phyloP scores from a whole-genome alignment of 2,888 invertebrate genomes.

The Drosophila atroscutellata region DNA sequence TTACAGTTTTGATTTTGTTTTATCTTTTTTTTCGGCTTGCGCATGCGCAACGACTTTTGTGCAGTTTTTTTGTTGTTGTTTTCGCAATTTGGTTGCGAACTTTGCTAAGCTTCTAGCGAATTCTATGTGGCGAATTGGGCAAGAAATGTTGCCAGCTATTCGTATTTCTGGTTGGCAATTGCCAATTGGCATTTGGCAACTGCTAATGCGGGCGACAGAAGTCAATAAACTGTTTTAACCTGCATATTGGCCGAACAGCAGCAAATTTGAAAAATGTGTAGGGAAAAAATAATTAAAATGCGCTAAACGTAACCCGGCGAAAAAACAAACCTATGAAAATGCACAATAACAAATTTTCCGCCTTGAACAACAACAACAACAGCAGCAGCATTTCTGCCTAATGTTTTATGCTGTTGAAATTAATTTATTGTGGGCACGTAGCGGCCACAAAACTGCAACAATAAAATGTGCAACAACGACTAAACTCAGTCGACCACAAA shows the following conservation, averaged over 20 bases:
- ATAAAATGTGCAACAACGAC: constrained; percentile 34
- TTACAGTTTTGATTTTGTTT: constrained; percentile 15
- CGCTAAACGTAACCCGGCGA: constrained; percentile 46
- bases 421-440: constrained; percentile 73
- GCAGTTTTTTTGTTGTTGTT: constrained; percentile 6
- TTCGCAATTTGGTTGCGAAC: constrained; percentile 58
- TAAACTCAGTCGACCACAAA: constrained; percentile 53
- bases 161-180: constrained; percentile 11
- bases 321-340: constrained; percentile 46
- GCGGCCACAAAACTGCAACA: constrained; percentile 50
- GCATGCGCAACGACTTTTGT: constrained; percentile 60
- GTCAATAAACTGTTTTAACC: constrained; percentile 81
- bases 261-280: constrained; percentile 55
- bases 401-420: constrained; percentile 45
- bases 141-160: constrained; percentile 29
- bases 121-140: constrained; percentile 51
- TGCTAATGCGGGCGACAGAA: constrained; percentile 48
- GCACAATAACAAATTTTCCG: constrained; percentile 65
- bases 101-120: constrained; percentile 66
- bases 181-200: constrained; percentile 32
- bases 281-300: constrained; percentile 69
- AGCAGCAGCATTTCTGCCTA: constrained; percentile 41
- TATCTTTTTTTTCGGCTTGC: constrained; percentile 19
- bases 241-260: constrained; percentile 56
- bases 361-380: constrained; percentile 41